phyloP scores from a whole-genome alignment of 1,140 invertebrate species.

The Aphidius ervi region DNA sequence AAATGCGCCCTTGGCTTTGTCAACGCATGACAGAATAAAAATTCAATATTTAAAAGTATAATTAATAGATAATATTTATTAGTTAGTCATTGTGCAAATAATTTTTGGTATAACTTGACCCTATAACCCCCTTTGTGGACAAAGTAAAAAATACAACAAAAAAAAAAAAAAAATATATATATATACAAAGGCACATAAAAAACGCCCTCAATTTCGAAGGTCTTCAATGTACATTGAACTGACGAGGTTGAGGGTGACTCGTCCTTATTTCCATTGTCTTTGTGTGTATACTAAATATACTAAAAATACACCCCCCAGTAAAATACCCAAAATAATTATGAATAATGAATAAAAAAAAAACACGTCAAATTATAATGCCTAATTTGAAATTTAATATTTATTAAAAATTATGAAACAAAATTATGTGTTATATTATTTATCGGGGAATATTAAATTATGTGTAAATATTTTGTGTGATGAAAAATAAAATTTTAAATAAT shows the following conservation, averaged over 20 bases:
- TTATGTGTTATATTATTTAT: no score
- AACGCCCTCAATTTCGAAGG: constrained; percentile 20
- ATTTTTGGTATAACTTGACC: constrained; percentile 8
- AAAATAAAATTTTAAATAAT: background rate
- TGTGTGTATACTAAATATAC: background rate
- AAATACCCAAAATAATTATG: no score
- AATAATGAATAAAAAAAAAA: background rate
- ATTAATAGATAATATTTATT: no score
- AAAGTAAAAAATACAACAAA: no score
- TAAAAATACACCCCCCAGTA: background rate
- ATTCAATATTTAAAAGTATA: no score
- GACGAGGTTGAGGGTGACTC: background rate
- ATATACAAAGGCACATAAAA: constrained; percentile 1
- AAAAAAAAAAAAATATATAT: no score
- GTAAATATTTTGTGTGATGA: no score
- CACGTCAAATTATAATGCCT: background rate
- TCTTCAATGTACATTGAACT: constrained; percentile 18
- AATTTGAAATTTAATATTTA: background rate
- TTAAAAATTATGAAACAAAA: no score
- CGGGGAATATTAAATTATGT: no score
- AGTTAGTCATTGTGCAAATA: background rate
- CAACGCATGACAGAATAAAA: no score
- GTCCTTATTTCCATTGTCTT: background rate
- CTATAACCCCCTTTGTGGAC: constrained; percentile 19
- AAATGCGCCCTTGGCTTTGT: no score